A percentile compares a stretch with the other conserved stretches of the same genome.
Evolutionary conservation across 2,888 invertebrate genomes (phyloP).

Genomic region (Leucozona laternaria): DNA sequence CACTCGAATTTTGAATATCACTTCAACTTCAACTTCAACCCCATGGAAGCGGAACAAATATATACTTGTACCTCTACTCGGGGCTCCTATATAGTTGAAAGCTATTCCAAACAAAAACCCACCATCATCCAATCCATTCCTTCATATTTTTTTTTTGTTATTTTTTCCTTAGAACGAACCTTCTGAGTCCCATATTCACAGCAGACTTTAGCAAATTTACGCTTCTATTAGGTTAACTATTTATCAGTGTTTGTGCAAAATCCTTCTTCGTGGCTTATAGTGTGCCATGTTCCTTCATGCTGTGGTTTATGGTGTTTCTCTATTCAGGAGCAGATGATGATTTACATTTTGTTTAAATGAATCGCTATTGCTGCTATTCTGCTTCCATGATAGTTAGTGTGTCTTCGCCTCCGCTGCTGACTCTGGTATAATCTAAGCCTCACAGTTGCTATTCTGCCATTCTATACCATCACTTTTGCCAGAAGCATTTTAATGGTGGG

Average conservation of each 20-base stretch:
- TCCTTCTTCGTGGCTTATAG: slow-evolving; percentile 47
- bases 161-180: not conserved
- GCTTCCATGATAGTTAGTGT: slow-evolving; percentile 54
- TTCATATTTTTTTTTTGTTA: not conserved
- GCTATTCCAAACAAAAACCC: slow-evolving; percentile 27
- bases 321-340: slow-evolving; percentile 72
- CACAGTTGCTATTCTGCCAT: slow-evolving; percentile 16
- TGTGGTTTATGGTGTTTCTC: slow-evolving; percentile 72
- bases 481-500: slow-evolving; percentile 59
- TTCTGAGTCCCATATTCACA: slow-evolving; percentile 44
- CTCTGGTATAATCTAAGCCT: not conserved
- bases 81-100: not conserved
- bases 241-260: slow-evolving; percentile 51
- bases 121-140: slow-evolving; percentile 20
- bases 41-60: not conserved
- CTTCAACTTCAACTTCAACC: slow-evolving; percentile 27
- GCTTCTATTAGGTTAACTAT: slow-evolving; percentile 62
- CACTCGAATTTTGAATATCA: slow-evolving; percentile 71
- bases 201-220: slow-evolving; percentile 70
- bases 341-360: slow-evolving; percentile 74
- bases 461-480: slow-evolving; percentile 40
- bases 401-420: not conserved
- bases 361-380: slow-evolving; percentile 41
- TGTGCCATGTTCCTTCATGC: slow-evolving; percentile 41
- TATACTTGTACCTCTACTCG: not conserved